These are phyloP conservation scores for Cephalopterus ornatus DNA, from an alignment of 2,113 vertebrate genomes.

Conservation along the genomic window DNA sequence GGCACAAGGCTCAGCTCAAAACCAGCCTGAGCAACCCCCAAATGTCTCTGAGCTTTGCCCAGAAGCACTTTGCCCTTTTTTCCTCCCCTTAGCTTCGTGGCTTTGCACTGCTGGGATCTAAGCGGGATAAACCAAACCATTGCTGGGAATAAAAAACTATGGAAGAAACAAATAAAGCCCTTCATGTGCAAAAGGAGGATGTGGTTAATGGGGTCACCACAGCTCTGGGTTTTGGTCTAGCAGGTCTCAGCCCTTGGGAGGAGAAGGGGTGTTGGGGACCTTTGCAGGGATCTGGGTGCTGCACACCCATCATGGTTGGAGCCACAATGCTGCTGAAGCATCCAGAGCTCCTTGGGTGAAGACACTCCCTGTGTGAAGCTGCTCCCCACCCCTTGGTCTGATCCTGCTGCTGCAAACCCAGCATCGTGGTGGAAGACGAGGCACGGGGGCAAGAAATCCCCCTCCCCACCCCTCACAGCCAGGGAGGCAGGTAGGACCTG, in stretches of 20 bases:
- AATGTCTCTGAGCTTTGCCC: neutral
- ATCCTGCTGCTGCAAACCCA: neutral
- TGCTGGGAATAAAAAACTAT: neutral
- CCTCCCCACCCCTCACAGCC: neutral
- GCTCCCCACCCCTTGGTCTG: neutral
- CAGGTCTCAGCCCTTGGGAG: neutral
- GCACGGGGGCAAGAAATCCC: accelerated
- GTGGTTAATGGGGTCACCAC: neutral
- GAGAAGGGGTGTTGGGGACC: neutral
- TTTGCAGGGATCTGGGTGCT: neutral
- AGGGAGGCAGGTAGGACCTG: neutral
- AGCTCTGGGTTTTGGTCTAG: neutral
- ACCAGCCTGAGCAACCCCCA: neutral
- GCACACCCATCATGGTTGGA: accelerated
- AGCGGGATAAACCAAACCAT: neutral
- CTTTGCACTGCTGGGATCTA: neutral
- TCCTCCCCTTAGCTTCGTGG: accelerated
- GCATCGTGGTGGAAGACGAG: accelerated
- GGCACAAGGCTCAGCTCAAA: neutral
- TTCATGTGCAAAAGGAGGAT: neutral
- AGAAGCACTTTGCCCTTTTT: neutral
- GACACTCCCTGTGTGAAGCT: neutral
- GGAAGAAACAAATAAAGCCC: neutral
- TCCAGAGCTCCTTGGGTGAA: neutral
- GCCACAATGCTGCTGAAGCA: accelerated